Percentiles rank a stretch among this genome's conserved stretches.
phyloP scores from a whole-genome alignment of 1,140 invertebrate species.

The Paramacrobiotus metropolitanus region DNA sequence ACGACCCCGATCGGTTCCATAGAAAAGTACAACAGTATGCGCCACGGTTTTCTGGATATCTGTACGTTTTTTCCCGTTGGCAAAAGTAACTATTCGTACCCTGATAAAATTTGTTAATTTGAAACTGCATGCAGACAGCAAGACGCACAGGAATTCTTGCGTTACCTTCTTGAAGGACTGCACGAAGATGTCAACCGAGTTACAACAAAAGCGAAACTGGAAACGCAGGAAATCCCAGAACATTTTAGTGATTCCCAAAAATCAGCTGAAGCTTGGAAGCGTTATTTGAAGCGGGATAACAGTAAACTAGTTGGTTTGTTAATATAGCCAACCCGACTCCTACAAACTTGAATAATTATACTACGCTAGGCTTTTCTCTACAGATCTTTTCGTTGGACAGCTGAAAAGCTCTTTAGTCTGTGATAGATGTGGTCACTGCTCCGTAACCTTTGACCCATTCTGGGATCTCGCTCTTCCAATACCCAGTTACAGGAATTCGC shows the following conservation, averaged over 20 bases:
- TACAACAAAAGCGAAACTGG: conserved; percentile 40
- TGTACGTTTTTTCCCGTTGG: conserved; percentile 17
- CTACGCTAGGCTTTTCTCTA: too few relatives aligned
- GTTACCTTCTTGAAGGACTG: conserved; percentile 73
- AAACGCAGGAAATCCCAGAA: conserved; percentile 53
- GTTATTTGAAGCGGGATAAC: conserved; percentile 62
- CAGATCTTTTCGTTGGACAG: conserved; percentile 79
- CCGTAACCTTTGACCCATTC: conserved; percentile 84
- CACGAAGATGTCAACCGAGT: conserved; percentile 82
- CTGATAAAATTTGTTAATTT: too few relatives aligned
- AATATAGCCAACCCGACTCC: too few relatives aligned
- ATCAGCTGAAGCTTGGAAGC: conserved; percentile 59
- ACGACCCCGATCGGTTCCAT: conserved; percentile 53
- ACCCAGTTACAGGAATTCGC: conserved; percentile 24
- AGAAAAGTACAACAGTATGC: conserved; percentile 63
- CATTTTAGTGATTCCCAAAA: conserved; percentile 41
- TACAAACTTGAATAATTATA: conserved; percentile 10
- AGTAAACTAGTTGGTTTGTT: conserved; percentile 48
- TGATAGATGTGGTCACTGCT: conserved; percentile 62
- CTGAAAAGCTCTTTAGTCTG: conserved; percentile 74
- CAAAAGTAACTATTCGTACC: too few relatives aligned
- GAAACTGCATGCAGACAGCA: too few relatives aligned
- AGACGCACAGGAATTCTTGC: conserved; percentile 47
- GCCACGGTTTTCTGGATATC: conserved; percentile 44
- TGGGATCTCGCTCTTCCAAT: conserved; percentile 69